Percentiles rank a stretch among this genome's conserved stretches.
phyloP scores from a whole-genome alignment of 1,140 invertebrate species.

The Melipona quadrifasciata region DNA sequence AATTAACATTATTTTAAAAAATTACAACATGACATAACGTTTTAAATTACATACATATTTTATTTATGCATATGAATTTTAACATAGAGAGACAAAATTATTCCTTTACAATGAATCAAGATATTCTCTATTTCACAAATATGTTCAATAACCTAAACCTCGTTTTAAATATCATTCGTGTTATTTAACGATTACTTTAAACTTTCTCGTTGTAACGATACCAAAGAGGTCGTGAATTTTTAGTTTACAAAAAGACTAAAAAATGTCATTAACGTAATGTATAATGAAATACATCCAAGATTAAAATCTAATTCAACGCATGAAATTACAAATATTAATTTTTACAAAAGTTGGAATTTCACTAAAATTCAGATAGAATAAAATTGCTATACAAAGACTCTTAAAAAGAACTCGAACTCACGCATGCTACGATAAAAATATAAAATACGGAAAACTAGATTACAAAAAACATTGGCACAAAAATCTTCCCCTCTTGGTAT shows the following conservation, averaged over 20 bases:
- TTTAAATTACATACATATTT: constrained; percentile 65
- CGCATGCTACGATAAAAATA: not conserved
- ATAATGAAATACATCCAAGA: constrained; percentile 23
- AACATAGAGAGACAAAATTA: constrained; percentile 65
- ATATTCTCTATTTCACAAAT: constrained; percentile 52
- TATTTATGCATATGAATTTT: constrained; percentile 61
- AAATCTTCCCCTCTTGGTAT: constrained; percentile 43
- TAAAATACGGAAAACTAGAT: constrained; percentile 27
- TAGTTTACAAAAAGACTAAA: constrained; percentile 27
- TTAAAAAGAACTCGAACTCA: constrained; percentile 18
- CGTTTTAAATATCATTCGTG: constrained; percentile 35
- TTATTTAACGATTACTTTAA: constrained; percentile 19
- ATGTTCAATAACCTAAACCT: constrained; percentile 55
- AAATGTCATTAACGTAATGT: constrained; percentile 15
- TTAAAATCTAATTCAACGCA: constrained; percentile 40
- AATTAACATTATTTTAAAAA: not conserved
- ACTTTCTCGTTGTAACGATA: constrained; percentile 39
- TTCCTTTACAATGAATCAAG: constrained; percentile 56
- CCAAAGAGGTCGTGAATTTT: constrained; percentile 39
- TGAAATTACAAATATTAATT: constrained; percentile 30
- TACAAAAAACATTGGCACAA: constrained; percentile 59
- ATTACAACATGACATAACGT: not conserved
- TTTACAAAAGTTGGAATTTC: not conserved
- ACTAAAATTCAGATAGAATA: constrained; percentile 29
- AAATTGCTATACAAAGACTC: constrained; percentile 32